A percentile compares a stretch with the other conserved stretches of the same genome.
Conservation (phyloP, 2,113 vertebrate genomes). For the Excalfactoria chinensis region DNA sequence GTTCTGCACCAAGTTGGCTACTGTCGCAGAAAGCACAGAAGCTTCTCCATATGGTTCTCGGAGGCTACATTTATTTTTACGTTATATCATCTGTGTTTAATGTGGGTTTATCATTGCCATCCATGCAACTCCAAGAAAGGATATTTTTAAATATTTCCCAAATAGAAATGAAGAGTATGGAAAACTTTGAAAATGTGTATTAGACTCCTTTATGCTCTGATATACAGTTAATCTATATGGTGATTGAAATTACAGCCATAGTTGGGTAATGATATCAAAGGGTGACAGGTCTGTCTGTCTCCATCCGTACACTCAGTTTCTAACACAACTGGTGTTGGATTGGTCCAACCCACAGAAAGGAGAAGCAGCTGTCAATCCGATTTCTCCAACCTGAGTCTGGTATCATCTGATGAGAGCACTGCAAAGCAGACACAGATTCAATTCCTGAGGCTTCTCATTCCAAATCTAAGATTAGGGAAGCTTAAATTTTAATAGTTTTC, state of each 20-base stretch:
- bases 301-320: background rate
- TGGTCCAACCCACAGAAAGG: background rate
- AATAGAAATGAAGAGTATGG: background rate
- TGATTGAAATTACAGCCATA: background rate
- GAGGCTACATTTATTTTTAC: background rate
- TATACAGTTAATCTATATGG: background rate
- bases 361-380: background rate
- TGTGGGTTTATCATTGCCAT: background rate
- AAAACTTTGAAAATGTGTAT: background rate
- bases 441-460: background rate
- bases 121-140: background rate
- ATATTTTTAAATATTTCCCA: background rate
- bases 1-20: background rate
- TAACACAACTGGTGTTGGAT: background rate
- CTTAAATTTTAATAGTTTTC: background rate
- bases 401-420: background rate
- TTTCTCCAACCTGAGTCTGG: rapidly evolving
- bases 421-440: background rate
- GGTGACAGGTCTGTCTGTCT: background rate
- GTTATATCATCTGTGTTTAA: background rate
- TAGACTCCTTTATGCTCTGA: background rate
- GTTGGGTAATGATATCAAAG: background rate
- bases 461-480: background rate
- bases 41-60: background rate
- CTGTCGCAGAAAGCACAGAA: background rate